Base-by-base conservation (phyloP, 1,140 invertebrate species). In the Hydropsyche tenuis region DNA sequence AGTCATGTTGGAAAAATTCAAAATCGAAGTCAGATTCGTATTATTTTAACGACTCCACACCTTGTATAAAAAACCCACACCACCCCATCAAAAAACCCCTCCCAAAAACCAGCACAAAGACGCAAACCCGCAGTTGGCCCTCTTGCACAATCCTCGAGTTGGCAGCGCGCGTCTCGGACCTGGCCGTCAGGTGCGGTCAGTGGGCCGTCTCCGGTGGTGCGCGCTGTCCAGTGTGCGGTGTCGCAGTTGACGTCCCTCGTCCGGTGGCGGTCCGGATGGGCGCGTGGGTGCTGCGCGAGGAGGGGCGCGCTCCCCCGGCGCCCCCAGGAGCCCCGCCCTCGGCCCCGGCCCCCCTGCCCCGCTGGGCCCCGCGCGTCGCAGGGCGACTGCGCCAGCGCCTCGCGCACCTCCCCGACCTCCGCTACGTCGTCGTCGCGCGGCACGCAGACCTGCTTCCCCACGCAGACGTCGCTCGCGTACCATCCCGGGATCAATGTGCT, bases 401-500 rank as follows among this genome's bases (percentile, higher is more conserved):
- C 37, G 53, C 48, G 45, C 1, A 2, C 22, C 6, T 12, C 16
- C 25, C 20, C 14, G 25, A 20, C 62, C 16, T 27, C 69, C 16
- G 51, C 11, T n/a, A 7, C 25, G 12, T 6, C 51, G n/a, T 20
- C 51, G 51, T n/a, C 20, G 6, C 22, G 18, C 12, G 7, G n/a
- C 48, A 1, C 16, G 4, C 14, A 16, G 6, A 16, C 30, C 30
- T 37, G 3, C 9, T 3, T 3, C 30, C 3, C 30, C 30, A 4
- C 30, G 30, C 3, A 9, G n/a, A 53, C 48, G n/a, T 18, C 5
- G 22, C 69, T 72, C 30, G 30, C 42, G 16, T 63, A 45, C 69
- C 69, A 72, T 16, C 69, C 69, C 11, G 53, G 30, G 16, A 53
- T 72, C 42, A 62, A 72, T 56, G 69, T 72, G 53, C 37, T 70